phyloP scores from a whole-genome alignment of 2,888 invertebrate species.

The Brachyptera putata region DNA sequence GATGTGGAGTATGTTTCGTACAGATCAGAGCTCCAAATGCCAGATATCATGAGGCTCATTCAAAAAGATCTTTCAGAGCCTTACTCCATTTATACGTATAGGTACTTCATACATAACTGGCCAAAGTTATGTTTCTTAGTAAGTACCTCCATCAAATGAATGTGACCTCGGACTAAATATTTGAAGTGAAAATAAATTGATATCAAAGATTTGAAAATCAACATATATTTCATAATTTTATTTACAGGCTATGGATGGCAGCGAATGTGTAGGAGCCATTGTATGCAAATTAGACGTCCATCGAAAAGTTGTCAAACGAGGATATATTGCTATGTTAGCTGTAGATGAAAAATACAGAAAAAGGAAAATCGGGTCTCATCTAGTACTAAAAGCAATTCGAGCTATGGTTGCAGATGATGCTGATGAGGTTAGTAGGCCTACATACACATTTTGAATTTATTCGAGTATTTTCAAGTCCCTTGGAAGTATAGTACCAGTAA shows the following conservation, averaged over 20 bases:
- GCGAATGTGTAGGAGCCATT: constrained; percentile 92
- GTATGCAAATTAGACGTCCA: constrained; percentile 97
- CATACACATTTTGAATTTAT: not conserved
- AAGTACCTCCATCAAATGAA: constrained; percentile 43
- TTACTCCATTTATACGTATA: constrained; percentile 99
- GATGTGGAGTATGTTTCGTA: constrained; percentile 65
- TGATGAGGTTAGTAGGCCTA: constrained; percentile 69
- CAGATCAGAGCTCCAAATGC: constrained; percentile 95
- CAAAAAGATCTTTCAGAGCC: constrained; percentile 99
- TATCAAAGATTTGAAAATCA: not conserved
- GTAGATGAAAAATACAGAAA: constrained; percentile 94
- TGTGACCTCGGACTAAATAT: not conserved
- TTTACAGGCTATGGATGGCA: constrained; percentile 74
- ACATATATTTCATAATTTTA: too few species aligned
- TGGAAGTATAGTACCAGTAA: too few species aligned
- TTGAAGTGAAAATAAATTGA: too few species aligned
- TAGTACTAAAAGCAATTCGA: constrained; percentile 58
- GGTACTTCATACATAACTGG: constrained; percentile 99
- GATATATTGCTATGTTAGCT: constrained; percentile 99
- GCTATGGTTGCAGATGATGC: constrained; percentile 95
- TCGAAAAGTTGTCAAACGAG: constrained; percentile 82
- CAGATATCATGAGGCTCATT: constrained; percentile 97
- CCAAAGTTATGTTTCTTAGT: constrained; percentile 96
- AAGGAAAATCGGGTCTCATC: constrained; percentile 74
- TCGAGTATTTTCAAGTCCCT: too few species aligned